Conservation (phyloP, 2,797 vertebrate species). For the Rachycentron canadum region DNA sequence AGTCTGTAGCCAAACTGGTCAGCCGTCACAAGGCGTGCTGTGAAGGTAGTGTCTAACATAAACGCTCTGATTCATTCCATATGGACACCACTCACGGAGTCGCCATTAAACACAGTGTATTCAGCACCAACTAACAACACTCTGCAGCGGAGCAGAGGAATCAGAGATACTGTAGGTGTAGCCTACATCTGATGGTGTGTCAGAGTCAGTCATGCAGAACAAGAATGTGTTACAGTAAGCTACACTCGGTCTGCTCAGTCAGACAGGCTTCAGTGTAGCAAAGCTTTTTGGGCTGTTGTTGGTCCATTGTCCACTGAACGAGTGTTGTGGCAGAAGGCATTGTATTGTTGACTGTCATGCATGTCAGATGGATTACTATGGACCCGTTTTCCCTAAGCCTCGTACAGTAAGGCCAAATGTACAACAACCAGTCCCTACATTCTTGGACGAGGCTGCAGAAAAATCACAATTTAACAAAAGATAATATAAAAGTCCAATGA, state of each 20-base stretch:
- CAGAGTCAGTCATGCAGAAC: conserved; percentile 42
- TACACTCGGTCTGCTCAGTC: conserved; percentile 13
- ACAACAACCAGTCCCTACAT: not conserved
- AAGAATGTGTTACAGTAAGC: conserved; percentile 51
- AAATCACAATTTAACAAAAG: conserved; percentile 3
- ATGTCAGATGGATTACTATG: conserved; percentile 60
- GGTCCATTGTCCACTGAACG: conserved; percentile 58
- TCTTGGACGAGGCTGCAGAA: conserved; percentile 12
- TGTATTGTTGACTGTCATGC: conserved; percentile 58
- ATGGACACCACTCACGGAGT: conserved; percentile 40
- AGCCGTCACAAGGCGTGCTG: conserved; percentile 41
- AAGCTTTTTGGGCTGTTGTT: conserved; percentile 49
- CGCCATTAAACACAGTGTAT: conserved; percentile 2
- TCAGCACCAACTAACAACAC: conserved; percentile 30
- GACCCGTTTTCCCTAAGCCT: conserved; percentile 33
- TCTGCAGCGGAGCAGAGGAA: conserved; percentile 1
- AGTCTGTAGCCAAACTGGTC: conserved; percentile 36
- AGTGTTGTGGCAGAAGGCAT: conserved; percentile 50
- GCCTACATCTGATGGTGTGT: conserved; percentile 33
- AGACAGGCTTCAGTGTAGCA: conserved; percentile 41
- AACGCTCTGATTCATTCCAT: conserved; percentile 64
- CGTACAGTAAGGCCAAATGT: conserved; percentile 8
- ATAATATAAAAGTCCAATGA: conserved; percentile 1
- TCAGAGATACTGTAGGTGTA: conserved; percentile 18
- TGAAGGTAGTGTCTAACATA: conserved; percentile 41